A percentile compares a stretch with the other conserved stretches of the same genome.
phyloP scores from a whole-genome alignment of 2,888 invertebrate species.

The Dromius quadrimaculatus region DNA sequence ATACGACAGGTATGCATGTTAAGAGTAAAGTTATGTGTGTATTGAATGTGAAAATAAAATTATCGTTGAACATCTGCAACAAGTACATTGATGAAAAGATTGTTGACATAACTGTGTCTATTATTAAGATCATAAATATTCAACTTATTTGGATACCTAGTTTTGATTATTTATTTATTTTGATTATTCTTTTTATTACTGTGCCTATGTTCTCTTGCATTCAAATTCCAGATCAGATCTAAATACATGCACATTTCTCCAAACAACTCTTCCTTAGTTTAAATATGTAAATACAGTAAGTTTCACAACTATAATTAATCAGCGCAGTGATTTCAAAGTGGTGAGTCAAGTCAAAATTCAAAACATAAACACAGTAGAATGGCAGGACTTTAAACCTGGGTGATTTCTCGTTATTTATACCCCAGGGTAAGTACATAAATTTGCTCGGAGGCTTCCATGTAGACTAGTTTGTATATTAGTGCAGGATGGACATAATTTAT shows the following conservation, averaged over 20 bases:
- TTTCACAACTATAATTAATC: neutral
- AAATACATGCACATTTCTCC: no score
- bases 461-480: slow-evolving; percentile 33
- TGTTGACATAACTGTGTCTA: neutral
- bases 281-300: no score
- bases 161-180: no score
- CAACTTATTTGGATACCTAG: neutral
- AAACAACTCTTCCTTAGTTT: no score
- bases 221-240: no score
- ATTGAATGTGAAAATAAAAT: slow-evolving; percentile 4
- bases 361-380: slow-evolving; percentile 17
- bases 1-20: slow-evolving; percentile 11
- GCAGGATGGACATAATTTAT: slow-evolving; percentile 35
- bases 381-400: neutral
- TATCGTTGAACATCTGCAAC: neutral
- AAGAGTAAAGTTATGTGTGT: slow-evolving; percentile 13
- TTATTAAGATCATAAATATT: neutral
- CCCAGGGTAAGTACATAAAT: slow-evolving; percentile 10
- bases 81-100: no score
- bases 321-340: neutral
- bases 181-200: no score
- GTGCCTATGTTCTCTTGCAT: no score
- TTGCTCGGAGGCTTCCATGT: slow-evolving; percentile 22
- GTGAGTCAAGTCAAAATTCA: slow-evolving; percentile 13
- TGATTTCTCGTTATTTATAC: slow-evolving; percentile 19